Percentiles rank a stretch among this genome's conserved stretches.
Conservation (phyloP, 2,113 vertebrate species). For the Passer domesticus region DNA sequence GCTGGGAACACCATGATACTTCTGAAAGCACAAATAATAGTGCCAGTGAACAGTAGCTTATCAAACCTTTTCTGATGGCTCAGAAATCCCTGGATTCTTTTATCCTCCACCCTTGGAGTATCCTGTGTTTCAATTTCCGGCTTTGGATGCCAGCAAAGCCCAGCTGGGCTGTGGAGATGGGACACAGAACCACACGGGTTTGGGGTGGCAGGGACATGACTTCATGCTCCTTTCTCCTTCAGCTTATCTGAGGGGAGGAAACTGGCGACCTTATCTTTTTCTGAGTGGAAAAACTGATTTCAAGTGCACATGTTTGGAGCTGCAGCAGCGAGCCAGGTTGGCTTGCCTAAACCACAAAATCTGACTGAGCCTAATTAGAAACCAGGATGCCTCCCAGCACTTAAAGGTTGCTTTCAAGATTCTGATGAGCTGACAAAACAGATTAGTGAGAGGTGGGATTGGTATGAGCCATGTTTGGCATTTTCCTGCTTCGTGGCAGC, state of each 20-base stretch:
- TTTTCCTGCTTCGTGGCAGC: background rate
- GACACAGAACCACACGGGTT: background rate
- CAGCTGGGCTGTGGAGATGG: background rate
- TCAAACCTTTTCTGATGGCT: background rate
- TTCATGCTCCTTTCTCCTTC: background rate
- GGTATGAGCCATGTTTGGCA: background rate
- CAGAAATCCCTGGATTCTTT: background rate
- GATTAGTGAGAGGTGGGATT: conserved; percentile 8
- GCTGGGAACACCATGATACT: background rate
- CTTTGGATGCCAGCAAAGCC: background rate
- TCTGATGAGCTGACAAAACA: conserved; percentile 40
- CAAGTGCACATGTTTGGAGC: background rate
- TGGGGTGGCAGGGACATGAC: background rate
- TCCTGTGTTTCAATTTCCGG: background rate
- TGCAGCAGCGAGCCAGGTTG: background rate
- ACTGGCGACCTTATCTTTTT: background rate
- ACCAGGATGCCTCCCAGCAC: conserved; percentile 9
- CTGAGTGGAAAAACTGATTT: conserved; percentile 31
- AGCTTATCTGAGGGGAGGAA: conserved; percentile 32
- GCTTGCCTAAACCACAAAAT: background rate
- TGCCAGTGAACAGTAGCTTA: background rate
- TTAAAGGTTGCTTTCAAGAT: conserved; percentile 31
- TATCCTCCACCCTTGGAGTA: background rate
- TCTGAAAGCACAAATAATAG: background rate
- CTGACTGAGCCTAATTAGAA: conserved; percentile 16